Percentiles rank a stretch among this genome's conserved stretches.
phyloP scores from a whole-genome alignment of 2,797 vertebrate species.

The Enteromius radiatus region DNA sequence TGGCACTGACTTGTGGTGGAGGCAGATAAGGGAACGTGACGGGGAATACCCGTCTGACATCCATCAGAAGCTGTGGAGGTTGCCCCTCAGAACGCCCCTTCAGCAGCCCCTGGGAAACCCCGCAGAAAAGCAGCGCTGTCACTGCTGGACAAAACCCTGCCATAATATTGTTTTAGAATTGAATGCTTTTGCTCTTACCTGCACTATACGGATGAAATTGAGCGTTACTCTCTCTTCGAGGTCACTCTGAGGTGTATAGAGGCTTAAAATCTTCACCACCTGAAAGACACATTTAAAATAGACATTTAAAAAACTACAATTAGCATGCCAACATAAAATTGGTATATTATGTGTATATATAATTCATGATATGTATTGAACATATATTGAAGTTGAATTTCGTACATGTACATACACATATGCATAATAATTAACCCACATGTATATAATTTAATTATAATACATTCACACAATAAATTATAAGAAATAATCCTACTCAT shows the following conservation, averaged over 20 bases:
- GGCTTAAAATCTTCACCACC: conserved; percentile 83
- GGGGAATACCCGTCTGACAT: conserved; percentile 78
- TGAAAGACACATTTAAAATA: conserved; percentile 56
- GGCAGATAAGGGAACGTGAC: conserved; percentile 77
- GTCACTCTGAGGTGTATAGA: conserved; percentile 79
- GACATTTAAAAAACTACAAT: background rate
- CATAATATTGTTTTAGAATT: background rate
- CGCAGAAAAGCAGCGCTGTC: background rate
- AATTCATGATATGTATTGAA: background rate
- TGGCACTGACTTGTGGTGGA: conserved; percentile 61
- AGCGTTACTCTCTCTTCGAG: conserved; percentile 81
- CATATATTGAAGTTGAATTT: background rate
- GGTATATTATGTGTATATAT: background rate
- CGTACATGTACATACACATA: background rate
- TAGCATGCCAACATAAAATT: background rate
- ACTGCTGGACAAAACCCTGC: background rate
- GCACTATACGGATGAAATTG: conserved; percentile 79
- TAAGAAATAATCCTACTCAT: too few species aligned
- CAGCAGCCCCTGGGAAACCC: conserved; percentile 72
- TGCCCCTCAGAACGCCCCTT: conserved; percentile 66
- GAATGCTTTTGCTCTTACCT: conserved; percentile 70
- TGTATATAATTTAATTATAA: background rate
- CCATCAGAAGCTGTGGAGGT: conserved; percentile 77
- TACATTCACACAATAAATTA: background rate
- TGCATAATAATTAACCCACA: background rate